Evolutionary conservation across 2,113 vertebrate genomes (phyloP), one percentile per base, ranked within the genome.

Genomic region (Shinisaurus crocodilurus): DNA sequence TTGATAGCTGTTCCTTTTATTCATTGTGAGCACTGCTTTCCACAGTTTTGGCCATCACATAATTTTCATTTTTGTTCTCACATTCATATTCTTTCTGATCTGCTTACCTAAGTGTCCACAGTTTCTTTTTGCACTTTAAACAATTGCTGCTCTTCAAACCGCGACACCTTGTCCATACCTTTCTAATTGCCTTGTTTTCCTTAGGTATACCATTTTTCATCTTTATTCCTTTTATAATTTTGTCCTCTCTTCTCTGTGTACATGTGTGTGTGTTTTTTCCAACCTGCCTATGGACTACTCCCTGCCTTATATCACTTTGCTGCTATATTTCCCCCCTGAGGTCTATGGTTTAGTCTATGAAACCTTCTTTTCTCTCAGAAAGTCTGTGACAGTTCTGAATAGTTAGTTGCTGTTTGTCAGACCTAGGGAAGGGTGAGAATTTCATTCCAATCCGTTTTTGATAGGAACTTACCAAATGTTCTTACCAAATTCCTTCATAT

Each of bases 1-100:
- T 75, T 60, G 25, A 27, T 86, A 74, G 50, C 50, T n/a, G 69
- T 75, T 86, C n/a, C 50, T 86, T 86, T 86, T 60, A 57, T 57
- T 37, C 23, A 60, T 29, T 25, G 23, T 72, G 27, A 76, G 16
- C 50, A 86, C 1, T 50, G 57, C 2, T 40, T 25, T 57, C 27
- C 43, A 74, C 20, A 86, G 13, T 85, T 74, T 54, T 6, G 1
- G 3, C 48, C 34, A 40, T 79, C 13, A 50, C 27, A 50, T 9
- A 50, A 79, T 82, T 82, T n/a, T 34, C 18, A n/a, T 37, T 82
- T 79, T 37, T 82, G 80, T 57, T 60, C 32, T 60, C n/a, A 6
- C 32, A 20, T 82, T 54, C 12, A 81, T 32, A 50, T 80, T 54
- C 13, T 76, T 81, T 48, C 15, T 81, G 23, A 72, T 43, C 5